Evolutionary conservation across 2,888 invertebrate species (phyloP).

Genomic region (Agrotis exclamationis): DNA sequence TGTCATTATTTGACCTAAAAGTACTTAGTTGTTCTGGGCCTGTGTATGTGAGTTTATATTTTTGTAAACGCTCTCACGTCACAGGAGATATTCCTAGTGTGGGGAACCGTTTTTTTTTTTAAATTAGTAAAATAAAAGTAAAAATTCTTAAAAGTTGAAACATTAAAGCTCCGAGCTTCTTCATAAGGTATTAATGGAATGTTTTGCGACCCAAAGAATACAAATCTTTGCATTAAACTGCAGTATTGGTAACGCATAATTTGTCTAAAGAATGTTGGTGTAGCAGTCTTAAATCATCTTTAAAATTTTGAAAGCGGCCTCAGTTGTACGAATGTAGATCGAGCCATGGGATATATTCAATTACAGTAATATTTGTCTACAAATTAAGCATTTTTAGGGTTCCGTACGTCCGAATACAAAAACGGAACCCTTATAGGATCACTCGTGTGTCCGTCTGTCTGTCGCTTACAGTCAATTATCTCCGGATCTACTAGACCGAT

Average conservation of each 20-base stretch:
- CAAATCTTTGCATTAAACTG: slow-evolving; percentile 25
- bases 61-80: too few relatives aligned
- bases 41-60: too few relatives aligned
- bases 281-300: slow-evolving; percentile 24
- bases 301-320: slow-evolving; percentile 20
- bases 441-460: too few relatives aligned
- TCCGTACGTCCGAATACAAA: too few relatives aligned
- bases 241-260: slow-evolving; percentile 31
- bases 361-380: neutral
- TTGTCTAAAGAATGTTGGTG: slow-evolving; percentile 15
- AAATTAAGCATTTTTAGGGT: neutral
- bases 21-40: too few relatives aligned
- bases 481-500: too few relatives aligned
- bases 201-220: neutral
- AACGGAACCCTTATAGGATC: too few relatives aligned
- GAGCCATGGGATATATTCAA: slow-evolving; percentile 5
- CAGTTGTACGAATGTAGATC: neutral
- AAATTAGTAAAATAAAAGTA: too few relatives aligned
- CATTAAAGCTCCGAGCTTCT: slow-evolving; percentile 21
- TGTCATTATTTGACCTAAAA: too few relatives aligned
- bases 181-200: slow-evolving; percentile 14
- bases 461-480: too few relatives aligned
- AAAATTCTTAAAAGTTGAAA: slow-evolving; percentile 13
- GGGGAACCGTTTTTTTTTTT: too few relatives aligned
- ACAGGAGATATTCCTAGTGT: too few relatives aligned